Base-by-base conservation (phyloP, 2,888 invertebrate species). In the Corbicula japonica region DNA sequence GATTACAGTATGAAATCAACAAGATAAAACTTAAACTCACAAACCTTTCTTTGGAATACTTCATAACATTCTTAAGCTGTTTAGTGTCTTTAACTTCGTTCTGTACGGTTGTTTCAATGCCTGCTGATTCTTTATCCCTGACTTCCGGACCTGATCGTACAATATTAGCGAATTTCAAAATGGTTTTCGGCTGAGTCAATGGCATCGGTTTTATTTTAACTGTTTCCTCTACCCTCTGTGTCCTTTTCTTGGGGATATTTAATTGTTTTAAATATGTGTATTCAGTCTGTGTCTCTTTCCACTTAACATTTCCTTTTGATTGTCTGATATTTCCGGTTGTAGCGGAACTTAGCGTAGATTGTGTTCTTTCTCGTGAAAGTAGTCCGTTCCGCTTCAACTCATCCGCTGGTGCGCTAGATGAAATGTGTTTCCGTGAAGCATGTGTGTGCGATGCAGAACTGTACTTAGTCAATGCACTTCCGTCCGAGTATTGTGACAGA, bases 121-220 rank as follows among this genome's bases (percentile, higher is more conserved):
- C n/a, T n/a, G n/a, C n/a, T n/a, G n/a, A n/a, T n/a, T n/a, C n/a
- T n/a, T n/a, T n/a, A n/a, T n/a, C n/a, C n/a, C n/a, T n/a, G n/a
- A n/a, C n/a, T n/a, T n/a, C n/a, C n/a, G n/a, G n/a, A n/a, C n/a
- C n/a, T n/a, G n/a, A n/a, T n/a, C n/a, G n/a, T 3, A 52, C 44
- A 3, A 34, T 38, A n/a, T 56, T 78, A 1, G 63, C 76, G 62
- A 79, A 84, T 48, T 84, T 84, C 28, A 84, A 30, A 10, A 84
- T 54, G 34, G 75, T 75, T 34, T 75, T 84, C 32, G 72, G 79
- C 48, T 76, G 70, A 15, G 76, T 38, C 4, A 81, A 46, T 6
- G 79, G 58, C 23, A 84, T 62, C 26, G 78, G 76, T 48, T 81
- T 81, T 0, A 79, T 66, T 28, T 73, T 65, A 12, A 81, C 61